A percentile compares a stretch with the other conserved stretches of the same genome.
phyloP scores from a whole-genome alignment of 2,888 invertebrate species.

The Leucophora obtusa region DNA sequence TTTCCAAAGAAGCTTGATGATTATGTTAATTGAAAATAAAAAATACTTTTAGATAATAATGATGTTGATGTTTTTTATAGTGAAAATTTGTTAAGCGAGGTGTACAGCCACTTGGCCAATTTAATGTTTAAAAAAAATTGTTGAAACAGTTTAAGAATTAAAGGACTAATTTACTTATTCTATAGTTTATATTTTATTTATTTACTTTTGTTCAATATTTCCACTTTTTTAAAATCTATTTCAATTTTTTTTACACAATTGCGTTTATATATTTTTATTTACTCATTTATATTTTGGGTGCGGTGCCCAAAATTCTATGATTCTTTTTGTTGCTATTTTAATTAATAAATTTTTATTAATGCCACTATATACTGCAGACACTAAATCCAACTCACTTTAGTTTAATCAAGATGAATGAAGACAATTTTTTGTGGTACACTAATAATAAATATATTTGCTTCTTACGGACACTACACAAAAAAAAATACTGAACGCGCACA shows the following conservation, averaged over 20 bases:
- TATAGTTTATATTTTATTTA: background rate
- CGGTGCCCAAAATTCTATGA: constrained; percentile 35
- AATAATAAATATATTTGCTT: constrained; percentile 21
- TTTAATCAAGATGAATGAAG: constrained; percentile 56
- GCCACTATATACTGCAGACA: constrained; percentile 14
- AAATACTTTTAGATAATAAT: background rate
- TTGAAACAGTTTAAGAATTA: background rate
- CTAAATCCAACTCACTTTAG: constrained; percentile 52
- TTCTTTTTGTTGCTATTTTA: constrained; percentile 19
- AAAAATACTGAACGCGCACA: constrained; percentile 37
- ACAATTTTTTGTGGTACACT: constrained; percentile 43
- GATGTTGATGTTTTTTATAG: background rate
- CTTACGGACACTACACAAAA: constrained; percentile 28
- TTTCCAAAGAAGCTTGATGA: background rate
- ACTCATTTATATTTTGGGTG: constrained; percentile 38
- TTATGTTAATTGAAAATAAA: background rate
- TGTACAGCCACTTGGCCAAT: constrained; percentile 45
- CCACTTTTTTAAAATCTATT: constrained; percentile 13
- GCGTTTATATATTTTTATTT: constrained; percentile 2
- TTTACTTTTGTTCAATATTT: constrained; percentile 1
- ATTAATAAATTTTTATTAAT: constrained; percentile 35
- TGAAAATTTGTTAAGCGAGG: background rate
- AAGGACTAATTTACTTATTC: background rate
- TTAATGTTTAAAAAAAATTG: background rate
- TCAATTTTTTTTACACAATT: constrained; percentile 3